Percentiles rank a stretch among this genome's conserved stretches.
phyloP scores from a whole-genome alignment of 2,797 vertebrate species.

The Labeo calbasu region DNA sequence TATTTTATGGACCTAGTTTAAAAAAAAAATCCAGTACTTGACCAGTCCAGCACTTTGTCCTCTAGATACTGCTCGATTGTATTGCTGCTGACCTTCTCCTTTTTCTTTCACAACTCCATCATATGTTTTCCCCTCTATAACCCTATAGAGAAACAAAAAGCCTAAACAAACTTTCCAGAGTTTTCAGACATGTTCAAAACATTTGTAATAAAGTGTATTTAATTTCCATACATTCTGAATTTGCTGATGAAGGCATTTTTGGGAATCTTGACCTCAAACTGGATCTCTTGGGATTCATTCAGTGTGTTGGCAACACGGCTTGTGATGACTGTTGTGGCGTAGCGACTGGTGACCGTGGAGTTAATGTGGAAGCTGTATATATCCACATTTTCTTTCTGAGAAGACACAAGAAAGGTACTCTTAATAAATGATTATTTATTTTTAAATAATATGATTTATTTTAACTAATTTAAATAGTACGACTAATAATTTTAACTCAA shows the following conservation, averaged over 20 bases:
- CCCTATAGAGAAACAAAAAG: conserved; percentile 70
- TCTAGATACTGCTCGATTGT: conserved; percentile 71
- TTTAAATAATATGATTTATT: too few relatives aligned
- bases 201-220: too few relatives aligned
- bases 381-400: conserved; percentile 64
- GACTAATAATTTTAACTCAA: too few relatives aligned
- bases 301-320: conserved; percentile 85
- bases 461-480: too few relatives aligned
- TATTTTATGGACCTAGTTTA: neutral
- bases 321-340: conserved; percentile 85
- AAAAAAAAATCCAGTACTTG: conserved; percentile 73
- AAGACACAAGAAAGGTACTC: neutral
- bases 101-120: conserved; percentile 86
- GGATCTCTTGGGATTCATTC: conserved; percentile 74
- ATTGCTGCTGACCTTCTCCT: conserved; percentile 79
- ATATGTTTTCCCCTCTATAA: conserved; percentile 81
- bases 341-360: conserved; percentile 85
- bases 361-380: conserved; percentile 89
- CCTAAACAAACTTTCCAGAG: too few relatives aligned
- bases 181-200: too few relatives aligned
- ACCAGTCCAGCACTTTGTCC: conserved; percentile 85
- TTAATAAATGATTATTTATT: neutral
- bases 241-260: conserved; percentile 93
- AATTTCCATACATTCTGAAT: conserved; percentile 70
- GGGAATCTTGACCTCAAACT: conserved; percentile 89